Conservation (phyloP, 2,797 vertebrate genomes). For the Mormyrops attenuatus region DNA sequence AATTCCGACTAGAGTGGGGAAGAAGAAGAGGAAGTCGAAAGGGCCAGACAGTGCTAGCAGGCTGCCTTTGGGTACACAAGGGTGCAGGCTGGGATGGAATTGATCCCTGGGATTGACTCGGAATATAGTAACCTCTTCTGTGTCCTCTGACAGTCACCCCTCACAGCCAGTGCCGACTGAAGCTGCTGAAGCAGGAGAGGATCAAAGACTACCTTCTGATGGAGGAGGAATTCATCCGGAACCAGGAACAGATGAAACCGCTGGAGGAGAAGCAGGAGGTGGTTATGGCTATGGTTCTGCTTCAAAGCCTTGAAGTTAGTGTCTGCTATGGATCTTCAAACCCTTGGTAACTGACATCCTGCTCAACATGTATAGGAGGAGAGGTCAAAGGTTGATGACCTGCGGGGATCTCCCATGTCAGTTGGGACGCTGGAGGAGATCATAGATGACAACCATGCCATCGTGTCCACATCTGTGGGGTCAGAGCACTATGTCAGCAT, state of each 20-base stretch:
- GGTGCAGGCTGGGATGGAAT: background rate
- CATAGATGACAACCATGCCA: constrained; percentile 97
- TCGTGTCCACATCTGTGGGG: constrained; percentile 94
- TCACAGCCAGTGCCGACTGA: constrained; percentile 92
- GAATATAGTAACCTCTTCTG: background rate
- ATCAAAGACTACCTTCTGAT: constrained; percentile 97
- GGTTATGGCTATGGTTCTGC: background rate
- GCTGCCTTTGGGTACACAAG: constrained; percentile 77
- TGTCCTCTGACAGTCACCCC: constrained; percentile 74
- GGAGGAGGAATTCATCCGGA: constrained; percentile 98
- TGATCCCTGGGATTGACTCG: background rate
- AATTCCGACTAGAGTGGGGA: constrained; percentile 95
- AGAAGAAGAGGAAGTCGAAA: constrained; percentile 96
- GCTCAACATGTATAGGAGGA: constrained; percentile 74
- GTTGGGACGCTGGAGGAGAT: constrained; percentile 98
- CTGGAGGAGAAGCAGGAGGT: constrained; percentile 98
- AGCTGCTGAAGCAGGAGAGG: constrained; percentile 82
- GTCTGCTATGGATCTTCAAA: background rate
- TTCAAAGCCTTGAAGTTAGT: background rate
- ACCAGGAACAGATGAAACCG: constrained; percentile 99
- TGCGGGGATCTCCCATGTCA: constrained; percentile 95
- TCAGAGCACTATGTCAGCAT: constrained; percentile 98
- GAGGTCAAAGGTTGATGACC: constrained; percentile 96
- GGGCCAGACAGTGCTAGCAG: constrained; percentile 98
- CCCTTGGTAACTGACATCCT: background rate